Conservation (phyloP, 2,888 invertebrate genomes). For the Sarcophaga carnaria region DNA sequence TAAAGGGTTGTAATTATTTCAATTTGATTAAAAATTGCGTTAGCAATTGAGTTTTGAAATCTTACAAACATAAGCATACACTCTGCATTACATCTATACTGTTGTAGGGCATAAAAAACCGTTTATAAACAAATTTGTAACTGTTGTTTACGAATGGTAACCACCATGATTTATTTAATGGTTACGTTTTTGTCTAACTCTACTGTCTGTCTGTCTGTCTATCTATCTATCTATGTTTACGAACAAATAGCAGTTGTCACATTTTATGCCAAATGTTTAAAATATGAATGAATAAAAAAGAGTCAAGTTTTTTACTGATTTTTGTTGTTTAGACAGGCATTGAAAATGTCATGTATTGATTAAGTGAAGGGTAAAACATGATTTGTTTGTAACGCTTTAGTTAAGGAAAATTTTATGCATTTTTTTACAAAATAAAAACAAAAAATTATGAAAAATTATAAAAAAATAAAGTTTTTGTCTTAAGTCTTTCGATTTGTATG, state of each 20-base stretch:
- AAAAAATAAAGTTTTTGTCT: neutral
- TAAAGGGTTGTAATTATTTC: too few species aligned
- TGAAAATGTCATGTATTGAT: constrained; percentile 60
- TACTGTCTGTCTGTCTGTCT: constrained; percentile 20
- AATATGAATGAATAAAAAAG: neutral
- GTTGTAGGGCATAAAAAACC: neutral
- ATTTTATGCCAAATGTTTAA: constrained; percentile 62
- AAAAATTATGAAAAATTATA: neutral
- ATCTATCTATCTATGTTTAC: constrained; percentile 20
- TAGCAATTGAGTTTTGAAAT: too few species aligned
- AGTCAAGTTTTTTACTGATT: neutral
- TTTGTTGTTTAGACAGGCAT: constrained; percentile 37
- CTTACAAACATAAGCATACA: too few species aligned
- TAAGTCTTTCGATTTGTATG: constrained; percentile 6
- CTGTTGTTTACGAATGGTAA: neutral
- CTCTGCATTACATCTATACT: too few species aligned
- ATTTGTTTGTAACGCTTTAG: constrained; percentile 41
- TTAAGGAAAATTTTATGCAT: constrained; percentile 15
- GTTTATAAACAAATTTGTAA: neutral
- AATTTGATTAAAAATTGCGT: too few species aligned
- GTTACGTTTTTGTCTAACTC: neutral
- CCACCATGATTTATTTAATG: neutral
- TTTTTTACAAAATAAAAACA: neutral
- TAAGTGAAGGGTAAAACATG: constrained; percentile 68
- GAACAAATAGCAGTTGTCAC: constrained; percentile 63